Base-by-base conservation (phyloP, 2,113 vertebrate species). In the Gymnocephalus cernua region DNA sequence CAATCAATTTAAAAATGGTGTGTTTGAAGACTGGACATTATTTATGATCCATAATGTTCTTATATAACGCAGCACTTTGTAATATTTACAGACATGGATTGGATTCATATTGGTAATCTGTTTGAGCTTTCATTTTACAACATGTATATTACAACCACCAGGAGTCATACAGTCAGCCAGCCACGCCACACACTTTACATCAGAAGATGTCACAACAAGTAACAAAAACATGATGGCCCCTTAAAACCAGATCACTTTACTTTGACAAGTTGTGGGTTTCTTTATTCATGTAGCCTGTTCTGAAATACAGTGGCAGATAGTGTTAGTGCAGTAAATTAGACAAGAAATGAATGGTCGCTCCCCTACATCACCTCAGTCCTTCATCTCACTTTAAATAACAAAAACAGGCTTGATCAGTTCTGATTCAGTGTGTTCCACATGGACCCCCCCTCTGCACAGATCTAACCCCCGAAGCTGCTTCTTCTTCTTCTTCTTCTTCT, bases 371-470 rank as follows among this genome's bases (percentile, higher is more conserved):
- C 59, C 47, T 74, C 86, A 78, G 85, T 91, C 91, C 88, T 92
- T 92, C 84, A 92, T 91, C 84, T 93, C 92, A 73, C 79, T 86
- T 93, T 92, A 92, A 95, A 95, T 93, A 94, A 84, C 57, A 86
- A 73, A 72, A 77, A 69, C 18, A 59, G 50, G 27, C 45, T 65
- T 29, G 44, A 93, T 93, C 91, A 84, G 50, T 50, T 69, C 47
- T 75, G 45, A 6, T 23, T 41, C 14, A 58, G 32, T 14, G 21
- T 73, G 50, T 70, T 77, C 66, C 27, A 68, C 48, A 21, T 11
- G 25, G 47, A 80, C 6, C 12, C 32, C 45, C 45, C 38, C 14
- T 51, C 32, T 62, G 72, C 64, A 53, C 10, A 18, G 29, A 23
- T 12, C 1, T 38, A 41, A 41, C 38, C 38, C 38, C 38, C 1